Percentiles rank a stretch among this genome's conserved stretches.
Evolutionary conservation across 2,113 vertebrate genomes (phyloP).

Genomic region (Plestiodon gilberti): DNA sequence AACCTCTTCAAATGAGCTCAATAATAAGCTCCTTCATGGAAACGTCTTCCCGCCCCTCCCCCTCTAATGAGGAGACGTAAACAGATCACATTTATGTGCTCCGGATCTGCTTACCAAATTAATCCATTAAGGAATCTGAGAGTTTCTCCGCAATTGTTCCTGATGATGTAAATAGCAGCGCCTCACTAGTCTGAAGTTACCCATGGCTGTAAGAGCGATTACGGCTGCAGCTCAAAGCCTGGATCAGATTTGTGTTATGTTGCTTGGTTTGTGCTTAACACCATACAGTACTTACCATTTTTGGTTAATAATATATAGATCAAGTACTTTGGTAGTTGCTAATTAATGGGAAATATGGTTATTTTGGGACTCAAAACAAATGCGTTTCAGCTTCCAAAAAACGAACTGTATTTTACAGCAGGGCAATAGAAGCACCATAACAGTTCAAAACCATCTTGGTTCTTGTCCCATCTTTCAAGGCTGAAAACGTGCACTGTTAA

Average conservation of each 20-base stretch:
- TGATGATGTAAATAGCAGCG: not conserved
- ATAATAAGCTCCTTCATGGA: not conserved
- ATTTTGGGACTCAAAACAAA: rapidly evolving
- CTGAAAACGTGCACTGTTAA: not conserved
- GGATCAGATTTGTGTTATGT: too few relatives aligned
- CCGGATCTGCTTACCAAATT: not conserved
- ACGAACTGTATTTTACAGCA: rapidly evolving
- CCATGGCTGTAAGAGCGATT: not conserved
- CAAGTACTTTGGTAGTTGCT: too few relatives aligned
- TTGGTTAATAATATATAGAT: not conserved
- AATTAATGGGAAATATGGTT: rapidly evolving
- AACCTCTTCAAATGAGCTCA: not conserved
- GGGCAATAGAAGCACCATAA: too few relatives aligned
- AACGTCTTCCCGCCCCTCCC: not conserved
- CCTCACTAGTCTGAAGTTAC: not conserved
- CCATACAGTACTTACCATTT: not conserved
- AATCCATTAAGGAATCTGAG: not conserved
- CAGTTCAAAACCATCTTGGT: not conserved
- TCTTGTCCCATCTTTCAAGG: not conserved
- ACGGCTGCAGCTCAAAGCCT: not conserved
- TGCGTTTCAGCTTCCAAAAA: rapidly evolving
- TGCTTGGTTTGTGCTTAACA: not conserved
- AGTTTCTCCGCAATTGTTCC: not conserved
- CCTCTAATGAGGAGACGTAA: not conserved
- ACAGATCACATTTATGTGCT: not conserved